Evolutionary conservation across 2,113 vertebrate genomes (phyloP), one percentile per base, ranked within the genome.

Genomic region (Saguinus midas): DNA sequence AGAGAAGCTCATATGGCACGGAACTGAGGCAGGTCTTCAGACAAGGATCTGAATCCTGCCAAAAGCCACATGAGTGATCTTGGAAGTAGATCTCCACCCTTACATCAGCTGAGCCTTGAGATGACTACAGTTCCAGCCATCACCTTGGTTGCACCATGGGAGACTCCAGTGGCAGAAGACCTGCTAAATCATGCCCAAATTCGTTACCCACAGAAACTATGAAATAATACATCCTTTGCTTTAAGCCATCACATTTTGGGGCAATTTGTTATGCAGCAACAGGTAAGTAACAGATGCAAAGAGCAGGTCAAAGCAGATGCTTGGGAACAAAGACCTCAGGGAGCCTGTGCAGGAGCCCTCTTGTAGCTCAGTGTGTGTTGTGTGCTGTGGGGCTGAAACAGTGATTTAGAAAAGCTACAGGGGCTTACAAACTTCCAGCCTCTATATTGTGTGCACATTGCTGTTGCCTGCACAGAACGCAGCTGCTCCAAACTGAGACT

Each of bases 381-480:
- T 55, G 12, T 8, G 20, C 64, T 14, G 37, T 8, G 0, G 13
- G 21, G 25, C n/a, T 23, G 4, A 55, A 35, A 40, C 0, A 12
- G 40, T 21, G 68, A 18, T 8, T 29, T 66, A 43, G 43, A 13
- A 43, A 9, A 27, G 10, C 55, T 64, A 16, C 29, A 48, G 2
- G 8, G 55, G 3, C 16, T 13, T 37, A 35, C 40, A 66, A 52
- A 55, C 23, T 13, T 32, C 72, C 18, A 0, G 32, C n/a, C n/a
- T 61, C 70, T 58, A 32, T n/a, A 0, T n/a, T 5, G 2, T 4
- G 3, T 3, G 6, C 23, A 35, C 18, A 35, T 23, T 37, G 6
- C 70, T 32, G 29, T 35, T 23, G 10, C 27, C 68, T 52, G 58
- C 3, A 1, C 0, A 43, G 68, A 58, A 84, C 35, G 45, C 0